phyloP scores from a whole-genome alignment of 2,888 invertebrate genomes.

The Diarsia dahlii region DNA sequence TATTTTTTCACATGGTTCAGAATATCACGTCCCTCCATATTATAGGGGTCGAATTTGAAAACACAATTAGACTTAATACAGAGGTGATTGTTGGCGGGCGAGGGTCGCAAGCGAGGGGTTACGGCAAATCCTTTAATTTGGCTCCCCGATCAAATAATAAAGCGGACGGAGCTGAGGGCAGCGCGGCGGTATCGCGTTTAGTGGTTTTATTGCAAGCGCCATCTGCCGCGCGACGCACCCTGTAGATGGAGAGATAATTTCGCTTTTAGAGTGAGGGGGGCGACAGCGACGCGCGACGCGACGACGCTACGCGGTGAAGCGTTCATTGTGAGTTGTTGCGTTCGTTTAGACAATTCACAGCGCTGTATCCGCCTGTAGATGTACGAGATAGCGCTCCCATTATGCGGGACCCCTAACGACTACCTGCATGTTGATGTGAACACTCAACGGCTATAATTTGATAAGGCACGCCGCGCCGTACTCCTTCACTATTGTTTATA shows the following conservation, averaged over 20 bases:
- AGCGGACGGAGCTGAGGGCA: constrained; percentile 86
- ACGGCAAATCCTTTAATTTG: constrained; percentile 91
- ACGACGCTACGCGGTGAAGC: constrained; percentile 74
- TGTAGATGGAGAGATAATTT: constrained; percentile 89
- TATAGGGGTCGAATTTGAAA: constrained; percentile 90
- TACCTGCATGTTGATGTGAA: constrained; percentile 79
- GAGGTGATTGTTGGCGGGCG: constrained; percentile 90
- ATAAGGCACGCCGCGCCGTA: constrained; percentile 74
- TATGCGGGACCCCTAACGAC: constrained; percentile 82
- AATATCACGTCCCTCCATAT: constrained; percentile 82
- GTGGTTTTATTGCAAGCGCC: constrained; percentile 91
- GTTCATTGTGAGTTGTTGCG: constrained; percentile 85
- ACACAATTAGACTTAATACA: constrained; percentile 91
- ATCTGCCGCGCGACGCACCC: constrained; percentile 86
- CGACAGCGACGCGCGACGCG: constrained; percentile 73
- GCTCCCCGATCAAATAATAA: constrained; percentile 91
- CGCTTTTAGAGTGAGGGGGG: constrained; percentile 85
- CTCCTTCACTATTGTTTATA: constrained; percentile 54
- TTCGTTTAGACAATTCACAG: constrained; percentile 87
- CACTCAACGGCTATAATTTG: constrained; percentile 82
- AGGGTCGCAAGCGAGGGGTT: constrained; percentile 88
- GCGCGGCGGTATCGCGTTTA: constrained; percentile 89
- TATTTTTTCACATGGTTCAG: constrained; percentile 86
- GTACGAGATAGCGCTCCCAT: constrained; percentile 82
- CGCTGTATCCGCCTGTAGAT: constrained; percentile 81